Base-by-base conservation (phyloP, 2,888 invertebrate species). In the Antheraea assamensis region DNA sequence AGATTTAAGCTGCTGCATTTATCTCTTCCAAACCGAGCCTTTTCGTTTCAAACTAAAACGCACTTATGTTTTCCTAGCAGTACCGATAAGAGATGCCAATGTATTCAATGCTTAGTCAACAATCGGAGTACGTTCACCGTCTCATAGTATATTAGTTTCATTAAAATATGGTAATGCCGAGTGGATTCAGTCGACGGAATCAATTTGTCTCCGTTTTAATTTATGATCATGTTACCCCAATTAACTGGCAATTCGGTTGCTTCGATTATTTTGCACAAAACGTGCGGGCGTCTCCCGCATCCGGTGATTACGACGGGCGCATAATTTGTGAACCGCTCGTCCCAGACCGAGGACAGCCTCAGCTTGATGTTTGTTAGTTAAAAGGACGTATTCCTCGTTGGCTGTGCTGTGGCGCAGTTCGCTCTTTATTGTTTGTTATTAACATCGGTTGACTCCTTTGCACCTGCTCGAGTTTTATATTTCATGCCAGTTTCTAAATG, bases 191-290 rank as follows among this genome's bases (percentile, higher is more conserved):
- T 86, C 81, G 88, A 83, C 10, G 82, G 87, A 92, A 91, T 93
- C 91, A 93, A 94, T 93, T 93, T 92, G 88, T 90, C 83, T 83
- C 85, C 82, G 85, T 31, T 83, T 85, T 90, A 88, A 92, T 93
- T 93, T 93, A 93, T 90, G 88, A 85, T 85, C 91, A 83, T 92
- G 93, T 92, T 91, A 88, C 89, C 84, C 89, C 93, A 93, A 94
- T 94, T 94, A 94, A 92, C 93, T 91, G 92, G 89, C 92, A 91
- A 94, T 94, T 93, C 94, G 92, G 93, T 93, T 92, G 93, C 92
- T 92, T 91, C 92, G 93, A 92, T 93, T 91, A 92, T 93, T 93
- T 93, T 90, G 93, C 92, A 88, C 91, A 90, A 91, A 92, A 92
- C 88, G 92, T 90, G 90, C 91, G 92, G 92, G 91, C 90, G 92